Conservation (phyloP, 1,140 invertebrate species). For the Parasteatoda tepidariorum region DNA sequence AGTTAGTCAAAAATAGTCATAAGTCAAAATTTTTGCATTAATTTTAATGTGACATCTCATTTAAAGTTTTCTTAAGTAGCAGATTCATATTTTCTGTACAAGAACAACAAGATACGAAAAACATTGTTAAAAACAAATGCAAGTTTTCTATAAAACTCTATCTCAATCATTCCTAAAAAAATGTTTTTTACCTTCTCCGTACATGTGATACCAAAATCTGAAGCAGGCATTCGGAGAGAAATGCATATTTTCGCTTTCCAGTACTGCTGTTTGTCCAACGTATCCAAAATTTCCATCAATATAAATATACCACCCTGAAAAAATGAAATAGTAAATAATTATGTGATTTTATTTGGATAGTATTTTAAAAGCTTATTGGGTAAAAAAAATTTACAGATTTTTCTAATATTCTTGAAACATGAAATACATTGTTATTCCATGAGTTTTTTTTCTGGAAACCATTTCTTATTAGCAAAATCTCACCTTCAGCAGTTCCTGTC, state of each 20-base stretch:
- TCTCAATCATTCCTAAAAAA: too few relatives aligned
- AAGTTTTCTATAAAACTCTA: too few relatives aligned
- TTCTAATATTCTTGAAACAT: background rate
- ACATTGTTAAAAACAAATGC: too few relatives aligned
- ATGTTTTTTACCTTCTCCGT: background rate
- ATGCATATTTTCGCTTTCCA: slow-evolving; percentile 46
- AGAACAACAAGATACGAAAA: too few relatives aligned
- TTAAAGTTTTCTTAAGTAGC: too few relatives aligned
- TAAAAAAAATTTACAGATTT: background rate
- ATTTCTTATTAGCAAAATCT: too few relatives aligned
- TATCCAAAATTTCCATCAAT: background rate
- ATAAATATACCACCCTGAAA: slow-evolving; percentile 13
- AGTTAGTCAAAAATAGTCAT: too few relatives aligned
- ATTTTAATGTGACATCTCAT: too few relatives aligned
- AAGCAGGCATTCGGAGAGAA: slow-evolving; percentile 27
- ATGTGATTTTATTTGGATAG: background rate
- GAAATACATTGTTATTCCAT: background rate
- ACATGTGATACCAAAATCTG: slow-evolving; percentile 32
- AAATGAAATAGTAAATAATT: background rate
- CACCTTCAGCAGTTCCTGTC: slow-evolving; percentile 28
- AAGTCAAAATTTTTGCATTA: too few relatives aligned
- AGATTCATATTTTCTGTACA: too few relatives aligned
- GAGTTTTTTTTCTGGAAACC: too few relatives aligned
- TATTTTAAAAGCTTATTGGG: too few relatives aligned
- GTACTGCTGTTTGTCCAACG: background rate